Base-by-base conservation (phyloP, 92 coral and sea anemone genomes). In the Pocillopora grandis region DNA sequence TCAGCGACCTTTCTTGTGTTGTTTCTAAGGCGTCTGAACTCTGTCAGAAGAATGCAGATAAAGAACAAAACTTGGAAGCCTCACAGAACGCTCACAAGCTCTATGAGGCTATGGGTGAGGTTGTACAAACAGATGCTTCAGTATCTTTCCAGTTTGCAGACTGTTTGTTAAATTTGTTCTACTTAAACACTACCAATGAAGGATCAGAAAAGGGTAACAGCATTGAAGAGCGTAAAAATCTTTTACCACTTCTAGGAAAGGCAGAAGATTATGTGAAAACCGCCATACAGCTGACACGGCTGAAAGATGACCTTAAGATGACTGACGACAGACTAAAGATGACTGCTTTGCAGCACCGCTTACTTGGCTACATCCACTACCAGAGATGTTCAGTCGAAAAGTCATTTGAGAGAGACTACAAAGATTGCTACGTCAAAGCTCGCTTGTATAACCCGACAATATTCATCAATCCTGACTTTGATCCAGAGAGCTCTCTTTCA, bases 21-120 rank as follows among this genome's bases (percentile, higher is more conserved):
- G 83, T 81, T 55, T 14, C 60, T 58, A 87, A 61, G 12, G 93
- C 91, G 31, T 80, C 76, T 9, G 18, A 23, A 12, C 65, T 80
- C 56, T 80, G 79, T 61, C 60, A 55, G 21, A 76, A 86, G 60
- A 78, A 79, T 58, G 49, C 12, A 37, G 87, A 80, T 2, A 58
- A 33, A 2, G 21, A 33, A 55, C 64, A 56, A 6, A 73, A 61
- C 35, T 80, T 90, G n/a, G 62, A 75, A 56, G 76, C 79, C 20
- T 58, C 84, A 49, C 96, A 92, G 74, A 71, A 88, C 19, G 93
- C 94, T 20, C 93, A 92, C 82, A 91, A 90, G 87, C 85, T 92
- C 31, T 81, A 90, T 60, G 90, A 92, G 48, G 96, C 93, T 63
- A 66, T 90, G 93, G 96, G 96, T 12, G 86, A 79, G 62, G 49